Conservation (phyloP, 2,797 vertebrate species). For the Oryzias sinensis region DNA sequence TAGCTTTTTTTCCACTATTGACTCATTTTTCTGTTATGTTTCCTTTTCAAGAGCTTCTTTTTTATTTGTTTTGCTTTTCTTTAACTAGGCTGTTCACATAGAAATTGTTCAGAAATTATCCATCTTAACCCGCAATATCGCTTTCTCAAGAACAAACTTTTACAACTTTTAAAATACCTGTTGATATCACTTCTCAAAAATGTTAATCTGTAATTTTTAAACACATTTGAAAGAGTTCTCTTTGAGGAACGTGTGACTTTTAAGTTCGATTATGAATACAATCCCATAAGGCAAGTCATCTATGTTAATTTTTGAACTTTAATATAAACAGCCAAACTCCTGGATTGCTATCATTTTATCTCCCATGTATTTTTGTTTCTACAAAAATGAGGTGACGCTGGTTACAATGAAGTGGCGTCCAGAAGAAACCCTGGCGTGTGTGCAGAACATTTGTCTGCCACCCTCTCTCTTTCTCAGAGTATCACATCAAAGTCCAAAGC, state of each 20-base stretch:
- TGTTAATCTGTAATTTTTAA: too few relatives aligned
- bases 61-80: neutral
- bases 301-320: too few relatives aligned
- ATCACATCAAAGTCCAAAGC: conserved; percentile 87
- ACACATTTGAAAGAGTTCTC: too few relatives aligned
- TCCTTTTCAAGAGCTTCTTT: conserved; percentile 21
- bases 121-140: too few relatives aligned
- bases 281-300: too few relatives aligned
- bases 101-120: too few relatives aligned
- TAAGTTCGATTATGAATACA: too few relatives aligned
- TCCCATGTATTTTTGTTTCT: conserved; percentile 14
- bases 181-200: too few relatives aligned
- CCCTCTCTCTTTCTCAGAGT: conserved; percentile 47
- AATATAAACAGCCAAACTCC: conserved; percentile 4
- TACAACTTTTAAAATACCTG: too few relatives aligned
- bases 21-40: conserved; percentile 16
- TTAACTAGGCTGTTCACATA: neutral
- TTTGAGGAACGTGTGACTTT: too few relatives aligned
- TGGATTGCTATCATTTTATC: conserved; percentile 77
- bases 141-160: too few relatives aligned
- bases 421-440: conserved; percentile 71
- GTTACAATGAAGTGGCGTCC: conserved; percentile 75
- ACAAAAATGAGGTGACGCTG: conserved; percentile 67
- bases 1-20: conserved; percentile 20
- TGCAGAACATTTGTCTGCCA: conserved; percentile 20